A percentile compares a stretch with the other conserved stretches of the same genome.
phyloP scores from a whole-genome alignment of 2,113 vertebrate genomes.

The Oncorhynchus nerka region DNA sequence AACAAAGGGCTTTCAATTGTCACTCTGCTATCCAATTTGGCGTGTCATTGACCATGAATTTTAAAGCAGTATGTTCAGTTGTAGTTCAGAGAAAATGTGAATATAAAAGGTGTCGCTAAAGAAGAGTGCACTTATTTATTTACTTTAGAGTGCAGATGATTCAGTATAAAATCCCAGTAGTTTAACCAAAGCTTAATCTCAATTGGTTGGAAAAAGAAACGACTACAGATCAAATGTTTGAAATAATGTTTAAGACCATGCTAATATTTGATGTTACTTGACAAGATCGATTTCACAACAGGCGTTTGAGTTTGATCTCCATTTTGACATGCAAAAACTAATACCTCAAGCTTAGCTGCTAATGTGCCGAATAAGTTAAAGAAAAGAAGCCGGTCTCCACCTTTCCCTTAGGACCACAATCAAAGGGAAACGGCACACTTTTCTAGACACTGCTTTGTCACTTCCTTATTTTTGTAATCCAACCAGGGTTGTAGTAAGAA shows the following conservation, averaged over 20 bases:
- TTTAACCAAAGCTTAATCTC: constrained; percentile 93
- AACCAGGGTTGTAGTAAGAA: constrained; percentile 59
- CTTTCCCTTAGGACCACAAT: constrained; percentile 61
- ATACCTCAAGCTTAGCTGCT: constrained; percentile 96
- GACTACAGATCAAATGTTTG: constrained; percentile 66
- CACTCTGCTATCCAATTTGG: constrained; percentile 70
- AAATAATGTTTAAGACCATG: constrained; percentile 44
- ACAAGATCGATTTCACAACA: constrained; percentile 74
- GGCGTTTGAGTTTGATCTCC: constrained; percentile 92
- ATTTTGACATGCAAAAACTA: constrained; percentile 94
- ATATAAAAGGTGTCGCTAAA: constrained; percentile 68
- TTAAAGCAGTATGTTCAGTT: constrained; percentile 58
- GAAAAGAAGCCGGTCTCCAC: constrained; percentile 49
- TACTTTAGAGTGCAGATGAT: constrained; percentile 67
- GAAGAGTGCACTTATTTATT: constrained; percentile 90
- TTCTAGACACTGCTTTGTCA: constrained; percentile 70
- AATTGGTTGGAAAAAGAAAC: constrained; percentile 72
- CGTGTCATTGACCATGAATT: constrained; percentile 53
- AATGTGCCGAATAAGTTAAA: constrained; percentile 62
- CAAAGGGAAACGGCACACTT: constrained; percentile 70
- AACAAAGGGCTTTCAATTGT: not conserved
- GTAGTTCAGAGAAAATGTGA: constrained; percentile 61
- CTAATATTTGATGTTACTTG: constrained; percentile 68
- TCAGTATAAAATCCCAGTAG: constrained; percentile 79
- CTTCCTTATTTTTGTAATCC: constrained; percentile 71